Conservation (phyloP, 2,888 invertebrate species). For the Andrena bucephala region DNA sequence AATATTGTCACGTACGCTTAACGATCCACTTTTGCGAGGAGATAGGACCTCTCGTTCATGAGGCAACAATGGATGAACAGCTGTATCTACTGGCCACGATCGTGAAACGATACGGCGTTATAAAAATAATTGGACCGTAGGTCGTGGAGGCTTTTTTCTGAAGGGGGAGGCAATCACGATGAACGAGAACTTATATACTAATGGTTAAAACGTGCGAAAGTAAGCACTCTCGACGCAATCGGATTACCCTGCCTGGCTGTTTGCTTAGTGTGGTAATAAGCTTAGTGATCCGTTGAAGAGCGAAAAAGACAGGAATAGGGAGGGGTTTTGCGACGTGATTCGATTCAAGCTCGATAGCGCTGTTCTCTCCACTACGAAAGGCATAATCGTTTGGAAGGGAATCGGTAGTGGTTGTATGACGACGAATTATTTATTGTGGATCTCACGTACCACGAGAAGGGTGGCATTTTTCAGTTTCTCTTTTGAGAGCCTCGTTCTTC, state of each 20-base stretch:
- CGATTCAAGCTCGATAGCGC: constrained; percentile 15
- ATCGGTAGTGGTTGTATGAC: constrained; percentile 17
- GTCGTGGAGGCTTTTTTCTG: constrained; percentile 19
- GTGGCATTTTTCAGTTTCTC: background rate
- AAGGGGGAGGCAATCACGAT: background rate
- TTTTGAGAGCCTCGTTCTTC: background rate
- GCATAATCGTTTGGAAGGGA: constrained; percentile 33
- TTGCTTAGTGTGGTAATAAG: constrained; percentile 79
- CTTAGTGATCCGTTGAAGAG: constrained; percentile 65
- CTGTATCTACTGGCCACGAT: constrained; percentile 25
- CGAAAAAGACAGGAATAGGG: constrained; percentile 36
- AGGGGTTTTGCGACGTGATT: constrained; percentile 20
- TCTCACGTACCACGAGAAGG: constrained; percentile 5
- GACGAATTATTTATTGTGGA: constrained; percentile 3
- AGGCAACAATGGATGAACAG: constrained; percentile 37
- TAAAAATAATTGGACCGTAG: constrained; percentile 57
- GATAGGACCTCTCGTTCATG: constrained; percentile 5
- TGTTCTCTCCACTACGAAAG: background rate
- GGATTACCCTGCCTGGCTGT: constrained; percentile 74
- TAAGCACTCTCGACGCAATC: constrained; percentile 79
- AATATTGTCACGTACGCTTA: constrained; percentile 50
- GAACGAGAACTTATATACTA: constrained; percentile 56
- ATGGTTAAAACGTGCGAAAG: constrained; percentile 82
- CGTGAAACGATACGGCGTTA: constrained; percentile 25
- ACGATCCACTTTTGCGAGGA: constrained; percentile 21